Evolutionary conservation across 2,888 invertebrate genomes (phyloP).

Genomic region (Eupithecia inturbata): DNA sequence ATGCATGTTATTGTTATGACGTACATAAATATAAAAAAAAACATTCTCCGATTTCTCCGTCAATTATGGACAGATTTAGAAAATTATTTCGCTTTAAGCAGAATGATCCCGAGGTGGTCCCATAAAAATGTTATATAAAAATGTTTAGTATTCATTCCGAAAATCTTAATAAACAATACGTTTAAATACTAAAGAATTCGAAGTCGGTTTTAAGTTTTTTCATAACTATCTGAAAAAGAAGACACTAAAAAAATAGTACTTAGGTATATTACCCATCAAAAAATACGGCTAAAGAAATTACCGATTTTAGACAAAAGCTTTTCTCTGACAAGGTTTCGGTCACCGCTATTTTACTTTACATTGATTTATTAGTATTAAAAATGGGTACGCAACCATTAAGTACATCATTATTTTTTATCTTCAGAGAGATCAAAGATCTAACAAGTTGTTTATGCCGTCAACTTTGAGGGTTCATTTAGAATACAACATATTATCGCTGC

Average conservation of each 20-base stretch:
- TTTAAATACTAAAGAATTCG: no score
- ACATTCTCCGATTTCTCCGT: no score
- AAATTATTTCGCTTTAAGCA: no score
- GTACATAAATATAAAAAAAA: no score
- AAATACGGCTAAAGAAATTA: background rate
- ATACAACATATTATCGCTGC: background rate
- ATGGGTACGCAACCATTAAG: background rate
- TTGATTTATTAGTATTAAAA: background rate
- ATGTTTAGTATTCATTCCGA: no score
- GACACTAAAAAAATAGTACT: background rate
- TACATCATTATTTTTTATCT: slow-evolving; percentile 9
- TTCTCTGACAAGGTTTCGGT: background rate
- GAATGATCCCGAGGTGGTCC: no score
- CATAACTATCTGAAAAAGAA: no score
- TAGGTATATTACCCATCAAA: background rate
- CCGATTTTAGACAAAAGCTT: background rate
- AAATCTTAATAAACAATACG: no score
- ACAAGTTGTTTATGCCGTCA: slow-evolving; percentile 1
- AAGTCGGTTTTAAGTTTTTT: no score
- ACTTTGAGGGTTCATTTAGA: background rate
- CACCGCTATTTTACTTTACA: background rate
- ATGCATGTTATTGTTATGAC: no score
- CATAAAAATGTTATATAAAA: no score
- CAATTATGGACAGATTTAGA: no score
- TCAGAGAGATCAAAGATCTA: slow-evolving; percentile 10